Evolutionary conservation across 2,797 vertebrate species (phyloP), one percentile per base, ranked within the genome.

Genomic region (Phalloptychus januarius): DNA sequence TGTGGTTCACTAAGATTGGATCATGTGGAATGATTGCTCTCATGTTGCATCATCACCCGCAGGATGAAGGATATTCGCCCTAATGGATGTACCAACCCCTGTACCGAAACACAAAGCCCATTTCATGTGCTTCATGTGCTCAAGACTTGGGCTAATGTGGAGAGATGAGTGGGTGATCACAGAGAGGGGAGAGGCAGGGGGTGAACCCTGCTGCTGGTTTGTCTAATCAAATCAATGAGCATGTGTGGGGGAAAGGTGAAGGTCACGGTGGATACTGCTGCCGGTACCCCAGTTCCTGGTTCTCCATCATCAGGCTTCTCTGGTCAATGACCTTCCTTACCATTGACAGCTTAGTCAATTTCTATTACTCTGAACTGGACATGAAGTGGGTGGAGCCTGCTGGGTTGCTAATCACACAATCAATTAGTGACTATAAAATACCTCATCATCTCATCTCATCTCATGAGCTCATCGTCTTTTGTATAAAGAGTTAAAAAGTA

Each of bases 371-470:
- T 89, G 83, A 86, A 89, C 85, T 81, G 86, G 91, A 93, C 90
- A 89, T 82, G 83, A 84, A 85, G 89, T 90, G 88, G 91, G 84
- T 79, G 88, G 88, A 88, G 82, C 83, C 79, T 7, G 76, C 90
- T 89, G 89, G 77, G 80, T 83, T 76, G 72, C 93, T 93, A 91
- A 94, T 94, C 91, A 71, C 78, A 78, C 61, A 13, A 94, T 95
- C 95, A 91, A 94, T 95, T 90, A 78, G 79, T 90, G 89, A 91
- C 88, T 90, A 91, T 93, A 92, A 95, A 93, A 92, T 87, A 93
- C 78, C 80, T 78, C n/a, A n/a, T n/a, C n/a, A n/a, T n/a, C n/a
- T n/a, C n/a, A n/a, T n/a, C n/a, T n/a, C n/a, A n/a, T n/a, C n/a
- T n/a, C n/a, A 78, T 72, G 83, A 88, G 84, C 85, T 88, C 83